These are phyloP conservation scores for Thripadectes ignobilis DNA, from an alignment of 2,797 vertebrate species.

Conservation along the genomic window DNA sequence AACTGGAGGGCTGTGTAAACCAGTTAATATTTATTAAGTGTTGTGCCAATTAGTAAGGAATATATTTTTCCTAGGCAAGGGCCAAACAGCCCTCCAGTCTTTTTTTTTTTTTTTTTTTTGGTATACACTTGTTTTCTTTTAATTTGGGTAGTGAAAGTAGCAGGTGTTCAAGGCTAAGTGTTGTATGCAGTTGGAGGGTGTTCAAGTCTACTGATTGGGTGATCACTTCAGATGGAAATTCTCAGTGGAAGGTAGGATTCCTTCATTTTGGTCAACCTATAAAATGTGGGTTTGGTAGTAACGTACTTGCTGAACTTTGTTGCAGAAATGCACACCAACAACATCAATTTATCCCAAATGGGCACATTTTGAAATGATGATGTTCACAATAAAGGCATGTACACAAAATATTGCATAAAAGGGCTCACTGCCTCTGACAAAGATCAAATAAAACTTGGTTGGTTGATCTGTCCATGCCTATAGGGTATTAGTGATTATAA, in stretches of 20 bases:
- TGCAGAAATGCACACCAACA: neutral
- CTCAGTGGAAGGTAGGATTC: neutral
- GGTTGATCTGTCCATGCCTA: constrained; percentile 50
- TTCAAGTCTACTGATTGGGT: constrained; percentile 14
- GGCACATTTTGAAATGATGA: neutral
- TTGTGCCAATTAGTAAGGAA: constrained; percentile 48
- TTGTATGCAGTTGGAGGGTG: neutral
- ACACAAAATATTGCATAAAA: constrained; percentile 36
- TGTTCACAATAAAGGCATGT: constrained; percentile 34
- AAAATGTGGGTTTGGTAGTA: neutral
- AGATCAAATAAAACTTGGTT: constrained; percentile 61
- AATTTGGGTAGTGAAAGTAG: constrained; percentile 22
- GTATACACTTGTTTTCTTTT: constrained; percentile 16
- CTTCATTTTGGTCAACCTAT: neutral
- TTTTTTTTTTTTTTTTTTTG: constrained; percentile 43
- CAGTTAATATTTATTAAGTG: constrained; percentile 54
- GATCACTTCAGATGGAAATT: neutral
- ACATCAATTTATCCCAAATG: neutral
- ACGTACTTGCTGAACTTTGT: neutral
- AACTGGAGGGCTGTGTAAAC: neutral
- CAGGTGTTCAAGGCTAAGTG: constrained; percentile 26
- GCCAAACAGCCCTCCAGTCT: constrained; percentile 27
- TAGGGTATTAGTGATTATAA: constrained; percentile 68
- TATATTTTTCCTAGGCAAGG: constrained; percentile 24
- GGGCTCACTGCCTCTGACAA: constrained; percentile 36